phyloP scores from a whole-genome alignment of 1,140 invertebrate genomes.

The Phymorhynchus buccinoides region DNA sequence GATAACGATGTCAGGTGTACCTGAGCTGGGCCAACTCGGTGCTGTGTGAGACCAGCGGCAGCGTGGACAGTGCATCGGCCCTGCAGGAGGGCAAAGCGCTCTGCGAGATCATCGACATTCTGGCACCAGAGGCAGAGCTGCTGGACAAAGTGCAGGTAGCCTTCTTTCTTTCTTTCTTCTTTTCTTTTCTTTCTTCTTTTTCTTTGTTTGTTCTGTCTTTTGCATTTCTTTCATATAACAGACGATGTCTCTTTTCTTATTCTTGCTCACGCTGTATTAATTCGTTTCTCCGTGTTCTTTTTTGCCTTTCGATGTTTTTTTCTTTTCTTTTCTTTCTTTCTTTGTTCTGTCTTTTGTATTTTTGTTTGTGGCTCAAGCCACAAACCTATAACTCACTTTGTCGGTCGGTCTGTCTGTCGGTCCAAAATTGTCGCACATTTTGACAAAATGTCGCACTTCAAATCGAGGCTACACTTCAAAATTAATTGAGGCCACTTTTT shows the following conservation, averaged over 20 bases:
- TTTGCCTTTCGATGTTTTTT: no score
- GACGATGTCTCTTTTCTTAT: neutral
- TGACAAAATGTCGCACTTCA: no score
- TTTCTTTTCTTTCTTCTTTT: neutral
- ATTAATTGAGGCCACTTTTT: no score
- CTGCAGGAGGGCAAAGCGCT: slow-evolving; percentile 59
- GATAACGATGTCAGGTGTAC: slow-evolving; percentile 62
- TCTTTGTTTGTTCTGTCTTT: neutral
- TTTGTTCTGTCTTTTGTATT: no score
- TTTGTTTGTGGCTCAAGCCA: no score
- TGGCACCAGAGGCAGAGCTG: slow-evolving; percentile 52
- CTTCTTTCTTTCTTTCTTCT: neutral
- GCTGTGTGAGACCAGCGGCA: slow-evolving; percentile 50
- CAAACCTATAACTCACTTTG: no score
- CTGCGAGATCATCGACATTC: slow-evolving; percentile 61
- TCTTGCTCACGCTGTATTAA: no score
- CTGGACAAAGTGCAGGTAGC: slow-evolving; percentile 56
- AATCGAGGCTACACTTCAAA: no score
- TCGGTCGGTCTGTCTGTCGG: no score
- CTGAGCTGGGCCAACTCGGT: slow-evolving; percentile 66
- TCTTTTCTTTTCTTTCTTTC: no score
- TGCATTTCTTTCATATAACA: neutral
- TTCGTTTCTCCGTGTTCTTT: neutral
- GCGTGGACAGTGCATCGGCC: slow-evolving; percentile 50
- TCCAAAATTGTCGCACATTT: no score